Conservation (phyloP, 2,113 vertebrate species). For the Cryptotis parvus region DNA sequence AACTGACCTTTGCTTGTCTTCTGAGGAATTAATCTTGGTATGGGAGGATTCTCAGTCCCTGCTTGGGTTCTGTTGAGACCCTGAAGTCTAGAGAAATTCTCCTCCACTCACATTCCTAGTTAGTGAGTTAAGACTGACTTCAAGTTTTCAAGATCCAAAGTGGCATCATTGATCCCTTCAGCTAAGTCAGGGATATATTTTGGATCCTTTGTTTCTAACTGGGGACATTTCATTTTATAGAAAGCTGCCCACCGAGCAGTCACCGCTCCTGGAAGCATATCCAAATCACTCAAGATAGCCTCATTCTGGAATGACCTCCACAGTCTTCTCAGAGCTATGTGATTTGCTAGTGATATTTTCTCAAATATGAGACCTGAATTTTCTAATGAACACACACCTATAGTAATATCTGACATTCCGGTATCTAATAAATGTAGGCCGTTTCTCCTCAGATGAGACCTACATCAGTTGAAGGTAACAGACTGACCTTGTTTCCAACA, state of each 20-base stretch:
- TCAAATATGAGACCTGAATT: background rate
- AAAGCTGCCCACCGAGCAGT: background rate
- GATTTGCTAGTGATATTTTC: background rate
- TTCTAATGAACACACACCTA: background rate
- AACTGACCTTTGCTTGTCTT: background rate
- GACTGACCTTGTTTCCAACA: background rate
- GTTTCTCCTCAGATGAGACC: background rate
- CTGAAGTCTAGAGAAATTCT: background rate
- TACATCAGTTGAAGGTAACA: background rate
- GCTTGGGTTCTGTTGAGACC: background rate
- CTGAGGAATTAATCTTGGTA: slow-evolving; percentile 16
- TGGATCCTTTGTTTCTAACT: background rate
- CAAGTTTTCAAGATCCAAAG: background rate
- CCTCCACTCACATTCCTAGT: background rate
- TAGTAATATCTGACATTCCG: background rate
- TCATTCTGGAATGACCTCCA: background rate
- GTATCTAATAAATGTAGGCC: background rate
- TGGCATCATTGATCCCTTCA: background rate
- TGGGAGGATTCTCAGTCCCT: background rate
- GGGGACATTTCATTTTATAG: background rate
- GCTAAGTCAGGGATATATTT: slow-evolving; percentile 12
- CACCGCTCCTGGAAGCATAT: background rate
- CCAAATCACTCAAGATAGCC: background rate
- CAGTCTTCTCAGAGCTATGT: background rate
- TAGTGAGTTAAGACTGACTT: background rate